Conservation (phyloP, 2,888 invertebrate species). For the Habrosyne pyritoides region DNA sequence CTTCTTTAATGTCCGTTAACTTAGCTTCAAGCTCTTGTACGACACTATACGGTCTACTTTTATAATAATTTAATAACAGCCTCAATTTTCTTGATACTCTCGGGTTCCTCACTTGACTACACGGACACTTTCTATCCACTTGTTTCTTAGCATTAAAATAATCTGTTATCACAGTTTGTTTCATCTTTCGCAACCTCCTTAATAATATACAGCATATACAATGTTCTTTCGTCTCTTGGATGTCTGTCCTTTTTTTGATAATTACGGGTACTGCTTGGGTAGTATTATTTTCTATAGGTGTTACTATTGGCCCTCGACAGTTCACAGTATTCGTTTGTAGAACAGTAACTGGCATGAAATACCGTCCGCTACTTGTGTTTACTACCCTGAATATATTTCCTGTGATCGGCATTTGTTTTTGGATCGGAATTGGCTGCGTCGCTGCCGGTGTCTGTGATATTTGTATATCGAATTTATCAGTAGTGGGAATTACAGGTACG, state of each 20-base stretch:
- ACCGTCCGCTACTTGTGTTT: neutral
- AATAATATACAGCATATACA: constrained; percentile 64
- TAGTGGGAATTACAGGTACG: constrained; percentile 8
- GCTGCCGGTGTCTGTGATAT: constrained; percentile 1
- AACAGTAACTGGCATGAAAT: neutral
- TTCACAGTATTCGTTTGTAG: constrained; percentile 9
- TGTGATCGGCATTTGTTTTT: constrained; percentile 5
- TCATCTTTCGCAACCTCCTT: constrained; percentile 48
- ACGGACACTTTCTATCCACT: constrained; percentile 44
- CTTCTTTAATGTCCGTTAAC: constrained; percentile 22
- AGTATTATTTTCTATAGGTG: constrained; percentile 17
- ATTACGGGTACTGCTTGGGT: neutral
- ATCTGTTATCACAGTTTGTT: constrained; percentile 60
- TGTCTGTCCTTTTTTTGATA: neutral
- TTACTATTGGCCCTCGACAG: constrained; percentile 36
- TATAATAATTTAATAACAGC: constrained; percentile 53
- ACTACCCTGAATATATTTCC: neutral
- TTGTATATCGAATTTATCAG: constrained; percentile 33
- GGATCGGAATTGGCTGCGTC: neutral
- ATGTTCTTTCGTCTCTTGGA: constrained; percentile 34
- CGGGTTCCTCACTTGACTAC: constrained; percentile 48
- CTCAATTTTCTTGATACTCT: constrained; percentile 58
- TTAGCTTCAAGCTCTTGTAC: constrained; percentile 39
- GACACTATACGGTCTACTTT: constrained; percentile 34
- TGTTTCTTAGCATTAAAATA: constrained; percentile 48